Evolutionary conservation across 2,888 invertebrate genomes (phyloP).

Genomic region (Leistus spinibarbis): DNA sequence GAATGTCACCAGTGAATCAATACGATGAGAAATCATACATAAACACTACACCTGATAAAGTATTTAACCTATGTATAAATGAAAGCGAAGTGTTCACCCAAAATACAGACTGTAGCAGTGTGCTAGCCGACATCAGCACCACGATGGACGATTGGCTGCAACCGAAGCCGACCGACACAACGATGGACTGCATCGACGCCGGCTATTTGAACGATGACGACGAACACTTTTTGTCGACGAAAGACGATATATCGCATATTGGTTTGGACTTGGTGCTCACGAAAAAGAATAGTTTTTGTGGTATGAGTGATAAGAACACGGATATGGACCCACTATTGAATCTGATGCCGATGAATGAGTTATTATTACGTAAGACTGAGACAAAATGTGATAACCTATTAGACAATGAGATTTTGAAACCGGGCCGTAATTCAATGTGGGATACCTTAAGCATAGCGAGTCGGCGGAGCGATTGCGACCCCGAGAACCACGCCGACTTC

Average conservation of each 20-base stretch:
- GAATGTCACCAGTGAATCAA: slow-evolving; percentile 26
- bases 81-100: slow-evolving; percentile 20
- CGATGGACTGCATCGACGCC: slow-evolving; percentile 22
- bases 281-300: slow-evolving; percentile 19
- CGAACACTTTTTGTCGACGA: slow-evolving; percentile 20
- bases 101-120: slow-evolving; percentile 16
- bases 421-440: slow-evolving; percentile 15
- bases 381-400: slow-evolving; percentile 32
- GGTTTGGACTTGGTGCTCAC: slow-evolving; percentile 23
- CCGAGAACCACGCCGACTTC: slow-evolving; percentile 27
- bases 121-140: slow-evolving; percentile 23
- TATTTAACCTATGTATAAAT: slow-evolving; percentile 31
- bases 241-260: slow-evolving; percentile 24
- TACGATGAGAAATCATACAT: slow-evolving; percentile 28
- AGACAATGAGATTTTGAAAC: slow-evolving; percentile 13
- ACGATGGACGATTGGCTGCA: slow-evolving; percentile 28
- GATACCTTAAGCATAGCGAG: slow-evolving; percentile 29
- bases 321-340: slow-evolving; percentile 28
- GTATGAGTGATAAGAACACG: slow-evolving; percentile 11
- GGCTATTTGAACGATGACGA: slow-evolving; percentile 15
- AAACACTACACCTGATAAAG: slow-evolving; percentile 23
- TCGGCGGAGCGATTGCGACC: slow-evolving; percentile 30
- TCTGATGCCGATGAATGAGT: slow-evolving; percentile 33
- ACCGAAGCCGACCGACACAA: slow-evolving; percentile 14
- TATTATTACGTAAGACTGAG: slow-evolving; percentile 35